Evolutionary conservation across 2,888 invertebrate genomes (phyloP).

Genomic region (Enchytraeus crypticus): DNA sequence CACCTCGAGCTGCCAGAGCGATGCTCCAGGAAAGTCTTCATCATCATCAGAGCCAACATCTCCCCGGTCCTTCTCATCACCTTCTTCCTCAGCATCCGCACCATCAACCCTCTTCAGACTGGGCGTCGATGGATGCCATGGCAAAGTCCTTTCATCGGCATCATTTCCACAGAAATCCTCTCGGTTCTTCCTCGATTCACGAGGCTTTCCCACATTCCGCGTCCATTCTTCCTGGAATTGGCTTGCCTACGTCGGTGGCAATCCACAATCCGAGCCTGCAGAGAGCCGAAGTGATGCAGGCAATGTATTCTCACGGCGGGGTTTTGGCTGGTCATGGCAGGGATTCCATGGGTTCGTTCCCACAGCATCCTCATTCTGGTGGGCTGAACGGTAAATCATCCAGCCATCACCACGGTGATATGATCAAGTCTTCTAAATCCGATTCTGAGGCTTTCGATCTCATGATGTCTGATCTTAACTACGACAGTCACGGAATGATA

Average conservation of each 20-base stretch:
- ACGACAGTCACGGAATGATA: constrained; percentile 21
- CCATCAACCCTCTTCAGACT: neutral
- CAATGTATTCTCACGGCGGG: constrained; percentile 63
- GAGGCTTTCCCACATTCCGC: constrained; percentile 65
- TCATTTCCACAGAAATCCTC: neutral
- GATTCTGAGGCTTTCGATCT: constrained; percentile 12
- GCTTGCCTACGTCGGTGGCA: constrained; percentile 88
- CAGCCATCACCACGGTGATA: constrained; percentile 33
- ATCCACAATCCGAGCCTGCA: constrained; percentile 92
- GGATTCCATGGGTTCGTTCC: constrained; percentile 33
- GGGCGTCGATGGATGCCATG: neutral
- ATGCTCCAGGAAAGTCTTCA: constrained; percentile 46
- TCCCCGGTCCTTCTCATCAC: constrained; percentile 58
- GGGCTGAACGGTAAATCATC: constrained; percentile 12
- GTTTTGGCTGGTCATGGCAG: constrained; percentile 66
- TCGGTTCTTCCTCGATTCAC: constrained; percentile 10
- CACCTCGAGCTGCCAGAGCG: constrained; percentile 42
- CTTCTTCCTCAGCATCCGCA: constrained; percentile 8
- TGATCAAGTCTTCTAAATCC: constrained; percentile 31
- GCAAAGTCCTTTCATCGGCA: constrained; percentile 5
- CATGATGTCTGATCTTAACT: constrained; percentile 8
- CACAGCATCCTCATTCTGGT: constrained; percentile 1
- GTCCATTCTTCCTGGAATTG: constrained; percentile 75
- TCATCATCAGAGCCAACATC: constrained; percentile 29
- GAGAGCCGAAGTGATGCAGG: constrained; percentile 39